Evolutionary conservation across 2,113 vertebrate species (phyloP).

Genomic region (Cololabis saira): DNA sequence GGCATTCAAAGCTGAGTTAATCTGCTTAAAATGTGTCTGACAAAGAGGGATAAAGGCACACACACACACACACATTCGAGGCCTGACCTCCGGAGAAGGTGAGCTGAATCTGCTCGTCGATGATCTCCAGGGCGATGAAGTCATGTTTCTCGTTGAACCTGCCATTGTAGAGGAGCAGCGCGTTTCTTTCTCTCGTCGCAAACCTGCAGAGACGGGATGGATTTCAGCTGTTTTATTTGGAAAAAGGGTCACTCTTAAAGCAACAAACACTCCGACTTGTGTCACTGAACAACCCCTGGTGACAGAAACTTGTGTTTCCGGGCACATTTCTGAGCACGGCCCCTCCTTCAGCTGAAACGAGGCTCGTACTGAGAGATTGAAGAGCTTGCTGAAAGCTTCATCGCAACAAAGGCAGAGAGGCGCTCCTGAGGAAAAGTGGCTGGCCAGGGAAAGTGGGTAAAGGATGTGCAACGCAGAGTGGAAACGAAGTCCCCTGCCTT

Average conservation of each 20-base stretch:
- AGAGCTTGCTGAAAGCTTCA: constrained; percentile 32
- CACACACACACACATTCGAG: not conserved
- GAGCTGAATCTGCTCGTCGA: constrained; percentile 96
- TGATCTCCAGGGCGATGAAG: constrained; percentile 95
- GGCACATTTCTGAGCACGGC: constrained; percentile 18
- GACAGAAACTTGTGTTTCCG: constrained; percentile 26
- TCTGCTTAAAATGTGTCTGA: constrained; percentile 2
- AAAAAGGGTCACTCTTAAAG: not conserved
- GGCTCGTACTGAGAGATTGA: not conserved
- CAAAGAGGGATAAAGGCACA: not conserved
- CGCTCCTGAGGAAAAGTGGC: constrained; percentile 51
- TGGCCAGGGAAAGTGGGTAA: constrained; percentile 37
- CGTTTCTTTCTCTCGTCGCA: constrained; percentile 89
- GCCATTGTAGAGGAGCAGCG: constrained; percentile 94
- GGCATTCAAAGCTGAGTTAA: constrained; percentile 12
- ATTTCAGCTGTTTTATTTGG: not conserved
- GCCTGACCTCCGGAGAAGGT: constrained; percentile 94
- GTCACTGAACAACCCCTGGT: not conserved
- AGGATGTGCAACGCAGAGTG: constrained; percentile 50
- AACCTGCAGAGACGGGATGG: constrained; percentile 81
- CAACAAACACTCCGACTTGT: not conserved
- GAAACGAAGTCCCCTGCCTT: constrained; percentile 39
- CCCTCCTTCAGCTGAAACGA: constrained; percentile 54
- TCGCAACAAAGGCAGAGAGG: not conserved
- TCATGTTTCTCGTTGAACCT: constrained; percentile 98